phyloP scores from a whole-genome alignment of 2,797 vertebrate genomes.

The Nannoperca obscura region DNA sequence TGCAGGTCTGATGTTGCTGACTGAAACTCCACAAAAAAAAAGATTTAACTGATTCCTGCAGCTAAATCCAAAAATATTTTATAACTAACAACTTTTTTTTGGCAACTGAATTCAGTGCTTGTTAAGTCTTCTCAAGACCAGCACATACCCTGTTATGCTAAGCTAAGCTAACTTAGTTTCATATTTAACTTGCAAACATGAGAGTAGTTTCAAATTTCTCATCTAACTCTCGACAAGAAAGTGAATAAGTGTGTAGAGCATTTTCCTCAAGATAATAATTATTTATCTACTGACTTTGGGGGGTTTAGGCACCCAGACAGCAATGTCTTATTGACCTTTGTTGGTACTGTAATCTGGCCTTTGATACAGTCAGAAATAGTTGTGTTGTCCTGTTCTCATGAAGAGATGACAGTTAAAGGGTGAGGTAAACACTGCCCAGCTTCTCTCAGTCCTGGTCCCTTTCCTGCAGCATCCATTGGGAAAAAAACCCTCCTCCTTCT shows the following conservation, averaged over 20 bases:
- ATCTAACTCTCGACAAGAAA: background rate
- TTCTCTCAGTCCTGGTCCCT: background rate
- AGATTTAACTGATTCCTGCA: background rate
- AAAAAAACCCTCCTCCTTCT: constrained; percentile 1
- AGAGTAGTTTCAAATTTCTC: background rate
- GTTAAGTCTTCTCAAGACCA: no score
- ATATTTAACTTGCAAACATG: no score
- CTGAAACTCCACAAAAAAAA: no score
- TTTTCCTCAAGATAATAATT: no score
- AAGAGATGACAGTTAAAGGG: background rate
- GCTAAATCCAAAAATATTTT: background rate
- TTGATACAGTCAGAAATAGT: background rate
- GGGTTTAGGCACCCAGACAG: background rate
- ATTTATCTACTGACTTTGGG: background rate
- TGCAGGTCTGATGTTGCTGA: no score
- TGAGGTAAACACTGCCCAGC: background rate
- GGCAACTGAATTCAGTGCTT: no score
- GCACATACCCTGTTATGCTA: no score
- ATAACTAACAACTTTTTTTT: background rate
- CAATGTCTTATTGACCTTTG: background rate
- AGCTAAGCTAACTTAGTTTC: no score
- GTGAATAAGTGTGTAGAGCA: no score
- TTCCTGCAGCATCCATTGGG: background rate
- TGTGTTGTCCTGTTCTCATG: background rate
- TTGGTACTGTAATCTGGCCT: background rate